These are phyloP conservation scores for Apis florea DNA, from an alignment of 1,140 invertebrate species.

Conservation along the genomic window DNA sequence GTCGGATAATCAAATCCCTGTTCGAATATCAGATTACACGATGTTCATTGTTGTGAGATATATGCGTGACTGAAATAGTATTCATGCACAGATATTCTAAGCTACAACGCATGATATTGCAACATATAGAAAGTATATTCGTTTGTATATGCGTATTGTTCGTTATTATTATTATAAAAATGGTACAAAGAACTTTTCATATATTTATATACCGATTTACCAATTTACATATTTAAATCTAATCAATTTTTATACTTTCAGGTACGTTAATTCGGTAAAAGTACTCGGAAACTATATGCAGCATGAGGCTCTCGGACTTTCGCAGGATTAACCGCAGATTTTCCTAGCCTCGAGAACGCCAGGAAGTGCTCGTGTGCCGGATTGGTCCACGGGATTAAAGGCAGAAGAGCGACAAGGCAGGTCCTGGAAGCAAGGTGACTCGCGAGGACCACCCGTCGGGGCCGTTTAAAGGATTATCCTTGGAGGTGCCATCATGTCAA, in stretches of 20 bases:
- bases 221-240: too few relatives aligned
- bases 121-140: not conserved
- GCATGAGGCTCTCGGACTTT: not conserved
- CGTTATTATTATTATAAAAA: not conserved
- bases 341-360: slow-evolving; percentile 23
- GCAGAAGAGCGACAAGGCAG: slow-evolving; percentile 50
- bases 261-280: not conserved
- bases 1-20: slow-evolving; percentile 66
- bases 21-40: slow-evolving; percentile 67
- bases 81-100: slow-evolving; percentile 1
- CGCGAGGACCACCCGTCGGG: slow-evolving; percentile 70
- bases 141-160: too few relatives aligned
- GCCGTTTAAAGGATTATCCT: slow-evolving; percentile 78
- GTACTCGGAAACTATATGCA: not conserved
- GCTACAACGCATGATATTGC: slow-evolving; percentile 66
- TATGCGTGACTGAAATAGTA: slow-evolving; percentile 31
- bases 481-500: slow-evolving; percentile 77
- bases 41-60: slow-evolving; percentile 25
- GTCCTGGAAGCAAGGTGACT: slow-evolving; percentile 59
- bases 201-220: too few relatives aligned
- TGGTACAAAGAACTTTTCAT: not conserved
- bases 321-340: slow-evolving; percentile 32
- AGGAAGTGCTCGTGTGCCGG: slow-evolving; percentile 49
- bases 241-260: not conserved
- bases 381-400: slow-evolving; percentile 67